Evolutionary conservation across 2,888 invertebrate genomes (phyloP), one percentile per base, ranked within the genome.

Genomic region (Tetragonula carbonaria): DNA sequence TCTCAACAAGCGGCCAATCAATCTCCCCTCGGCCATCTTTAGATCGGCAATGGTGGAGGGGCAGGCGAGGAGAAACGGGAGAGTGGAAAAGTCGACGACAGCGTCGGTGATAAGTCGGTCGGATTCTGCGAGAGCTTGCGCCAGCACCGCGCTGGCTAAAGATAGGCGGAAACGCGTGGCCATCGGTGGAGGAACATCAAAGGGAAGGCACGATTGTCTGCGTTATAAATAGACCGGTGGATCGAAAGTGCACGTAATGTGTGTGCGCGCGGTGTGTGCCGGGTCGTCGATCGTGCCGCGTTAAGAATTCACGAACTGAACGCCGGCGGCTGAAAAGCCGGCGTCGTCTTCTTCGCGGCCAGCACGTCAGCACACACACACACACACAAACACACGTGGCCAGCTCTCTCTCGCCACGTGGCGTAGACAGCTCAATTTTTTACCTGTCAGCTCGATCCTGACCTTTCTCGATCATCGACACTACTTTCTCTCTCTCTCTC

Each of bases 211-310:
- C 85, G 88, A 90, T 90, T 88, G 88, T 90, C 84, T 84, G 78
- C 79, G 82, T 57, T 86, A 88, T 86, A 89, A 90, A 90, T 90
- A 90, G 82, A 82, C 8, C 23, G n/a, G 23, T 5, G 78, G 88
- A 90, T 89, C 87, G 87, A 88, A 89, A 82, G 79, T 74, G 71
- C 74, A 86, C 82, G 85, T 86, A 88, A 89, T 74, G 84, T 80
- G 75, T 63, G 66, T 65, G 77, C 45, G 45, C 45, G 8, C 45
- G 8, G 45, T 45, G 45, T 45, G 65, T 53, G 75, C 71, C 78
- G 78, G 84, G 83, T 87, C 87, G 87, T 88, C 89, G 87, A 86
- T 82, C 86, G 80, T 71, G 38, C 63, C n/a, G 67, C 67, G 66
- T 88, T 85, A 89, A 74, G 71, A 86, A 86, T 86, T 88, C 78